Percentiles rank a stretch among this genome's conserved stretches.
phyloP scores from a whole-genome alignment of 2,797 vertebrate genomes.

The Macropodus opercularis region DNA sequence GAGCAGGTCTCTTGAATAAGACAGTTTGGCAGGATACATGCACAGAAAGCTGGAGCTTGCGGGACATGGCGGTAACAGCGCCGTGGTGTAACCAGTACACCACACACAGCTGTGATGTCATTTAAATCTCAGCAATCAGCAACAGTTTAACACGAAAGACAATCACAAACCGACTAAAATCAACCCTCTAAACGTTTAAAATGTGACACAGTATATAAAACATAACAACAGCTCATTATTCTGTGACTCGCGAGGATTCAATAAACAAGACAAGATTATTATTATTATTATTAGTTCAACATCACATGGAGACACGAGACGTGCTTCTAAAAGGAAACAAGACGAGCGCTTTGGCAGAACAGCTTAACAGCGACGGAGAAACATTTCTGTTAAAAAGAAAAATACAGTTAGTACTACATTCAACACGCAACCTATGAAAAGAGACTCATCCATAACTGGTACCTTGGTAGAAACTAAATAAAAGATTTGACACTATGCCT shows the following conservation, averaged over 20 bases:
- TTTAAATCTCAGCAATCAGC: conserved; percentile 23
- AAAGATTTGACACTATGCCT: conserved; percentile 10
- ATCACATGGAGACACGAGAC: conserved; percentile 9
- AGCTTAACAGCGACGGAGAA: conserved; percentile 6
- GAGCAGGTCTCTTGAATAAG: conserved; percentile 13
- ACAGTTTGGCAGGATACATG: conserved; percentile 42
- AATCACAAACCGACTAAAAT: conserved; percentile 23
- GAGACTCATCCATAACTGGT: conserved; percentile 29
- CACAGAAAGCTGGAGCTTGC: conserved; percentile 22
- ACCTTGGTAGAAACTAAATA: conserved; percentile 27
- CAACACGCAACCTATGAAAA: too few species aligned
- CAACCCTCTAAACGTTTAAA: conserved; percentile 2
- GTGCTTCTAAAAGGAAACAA: neutral
- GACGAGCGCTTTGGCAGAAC: conserved; percentile 34
- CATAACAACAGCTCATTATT: conserved; percentile 9
- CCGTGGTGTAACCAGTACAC: conserved; percentile 61
- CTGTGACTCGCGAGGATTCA: conserved; percentile 4
- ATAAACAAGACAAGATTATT: conserved; percentile 22
- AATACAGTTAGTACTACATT: too few species aligned
- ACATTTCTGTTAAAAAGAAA: neutral
- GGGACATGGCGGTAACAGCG: conserved; percentile 42
- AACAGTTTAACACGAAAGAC: conserved; percentile 11
- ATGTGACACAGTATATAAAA: conserved; percentile 15
- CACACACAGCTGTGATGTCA: conserved; percentile 21
- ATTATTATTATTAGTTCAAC: conserved; percentile 11